These are phyloP conservation scores for Apodemus agrarius DNA, from an alignment of 2,797 vertebrate species.

Conservation along the genomic window DNA sequence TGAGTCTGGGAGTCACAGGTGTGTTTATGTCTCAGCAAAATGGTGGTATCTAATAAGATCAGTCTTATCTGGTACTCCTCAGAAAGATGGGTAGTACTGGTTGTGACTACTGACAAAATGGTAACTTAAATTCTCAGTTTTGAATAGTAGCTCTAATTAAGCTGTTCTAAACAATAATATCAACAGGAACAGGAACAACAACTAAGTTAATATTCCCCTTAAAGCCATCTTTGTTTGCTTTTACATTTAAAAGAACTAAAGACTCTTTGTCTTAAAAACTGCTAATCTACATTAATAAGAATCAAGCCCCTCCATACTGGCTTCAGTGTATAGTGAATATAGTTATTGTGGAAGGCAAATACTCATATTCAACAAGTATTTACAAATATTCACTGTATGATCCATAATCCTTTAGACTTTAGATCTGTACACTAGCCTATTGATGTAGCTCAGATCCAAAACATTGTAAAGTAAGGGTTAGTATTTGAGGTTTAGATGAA, in stretches of 20 bases:
- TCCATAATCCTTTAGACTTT: neutral
- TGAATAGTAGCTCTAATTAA: neutral
- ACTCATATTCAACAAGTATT: neutral
- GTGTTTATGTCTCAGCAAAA: neutral
- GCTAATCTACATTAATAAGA: neutral
- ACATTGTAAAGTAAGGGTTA: neutral
- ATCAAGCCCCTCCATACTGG: neutral
- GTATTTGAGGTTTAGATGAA: neutral
- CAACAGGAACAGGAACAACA: neutral
- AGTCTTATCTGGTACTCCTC: neutral
- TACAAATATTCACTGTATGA: neutral
- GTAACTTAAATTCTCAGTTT: neutral
- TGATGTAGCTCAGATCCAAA: constrained; percentile 6
- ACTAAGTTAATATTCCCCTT: neutral
- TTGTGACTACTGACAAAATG: neutral
- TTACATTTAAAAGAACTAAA: constrained; percentile 22
- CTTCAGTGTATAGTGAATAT: neutral
- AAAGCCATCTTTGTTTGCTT: neutral
- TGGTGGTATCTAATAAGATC: accelerated
- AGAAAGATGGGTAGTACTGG: neutral
- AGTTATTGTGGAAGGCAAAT: neutral
- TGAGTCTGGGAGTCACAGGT: neutral
- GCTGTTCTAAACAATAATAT: neutral
- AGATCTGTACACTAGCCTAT: neutral
- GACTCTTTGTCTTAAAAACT: neutral